Conservation (phyloP, 2,888 invertebrate genomes). For the Electrophaes corylata region DNA sequence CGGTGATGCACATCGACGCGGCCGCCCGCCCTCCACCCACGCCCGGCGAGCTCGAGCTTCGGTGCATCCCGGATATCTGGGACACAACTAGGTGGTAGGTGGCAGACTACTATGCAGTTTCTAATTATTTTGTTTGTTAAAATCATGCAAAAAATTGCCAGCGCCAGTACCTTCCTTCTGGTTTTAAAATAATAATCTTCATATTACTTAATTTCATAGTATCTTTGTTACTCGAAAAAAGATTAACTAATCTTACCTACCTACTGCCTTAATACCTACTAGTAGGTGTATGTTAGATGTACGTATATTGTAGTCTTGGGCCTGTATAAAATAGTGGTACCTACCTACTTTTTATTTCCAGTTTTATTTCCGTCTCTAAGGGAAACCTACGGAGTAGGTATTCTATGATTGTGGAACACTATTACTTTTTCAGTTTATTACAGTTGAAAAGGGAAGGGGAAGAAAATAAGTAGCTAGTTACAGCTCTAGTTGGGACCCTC, state of each 20-base stretch:
- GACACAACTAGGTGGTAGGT: slow-evolving; percentile 13
- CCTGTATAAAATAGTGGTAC: not conserved
- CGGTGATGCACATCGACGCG: slow-evolving; percentile 56
- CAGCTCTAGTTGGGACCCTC: not conserved
- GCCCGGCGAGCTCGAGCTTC: slow-evolving; percentile 15
- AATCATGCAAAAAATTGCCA: slow-evolving; percentile 3
- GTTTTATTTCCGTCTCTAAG: not conserved
- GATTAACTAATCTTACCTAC: no score
- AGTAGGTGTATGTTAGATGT: no score
- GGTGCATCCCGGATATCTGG: slow-evolving; percentile 34
- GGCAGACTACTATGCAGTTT: no score
- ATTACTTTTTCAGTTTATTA: slow-evolving; percentile 27
- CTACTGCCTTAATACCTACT: no score
- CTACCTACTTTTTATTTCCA: not conserved
- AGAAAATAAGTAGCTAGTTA: not conserved
- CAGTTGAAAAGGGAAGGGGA: slow-evolving; percentile 17
- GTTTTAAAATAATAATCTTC: not conserved
- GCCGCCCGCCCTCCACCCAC: slow-evolving; percentile 28
- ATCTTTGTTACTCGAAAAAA: no score
- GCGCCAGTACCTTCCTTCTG: not conserved
- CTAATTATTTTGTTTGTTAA: not conserved
- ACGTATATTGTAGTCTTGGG: no score
- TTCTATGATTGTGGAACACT: not conserved
- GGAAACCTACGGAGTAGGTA: not conserved
- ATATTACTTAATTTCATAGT: no score